Conservation (phyloP, 1,140 invertebrate genomes). For the Pentalonia nigronervosa region DNA sequence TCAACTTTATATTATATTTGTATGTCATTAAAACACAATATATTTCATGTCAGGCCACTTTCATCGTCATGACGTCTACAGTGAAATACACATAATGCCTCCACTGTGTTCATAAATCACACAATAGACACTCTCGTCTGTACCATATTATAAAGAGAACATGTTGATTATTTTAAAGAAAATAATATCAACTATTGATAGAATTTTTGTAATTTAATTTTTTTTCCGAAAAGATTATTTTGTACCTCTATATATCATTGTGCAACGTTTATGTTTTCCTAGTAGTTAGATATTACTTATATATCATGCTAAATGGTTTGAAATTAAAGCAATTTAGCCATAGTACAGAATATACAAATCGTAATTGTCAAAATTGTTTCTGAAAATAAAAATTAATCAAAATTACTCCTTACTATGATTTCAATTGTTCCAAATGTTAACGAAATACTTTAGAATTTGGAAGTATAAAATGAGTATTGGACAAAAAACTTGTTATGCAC, state of each 20-base stretch:
- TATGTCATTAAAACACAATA: conserved; percentile 6
- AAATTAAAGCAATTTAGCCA: background rate
- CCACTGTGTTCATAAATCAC: background rate
- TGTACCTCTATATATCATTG: background rate
- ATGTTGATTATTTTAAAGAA: background rate
- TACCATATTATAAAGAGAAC: background rate
- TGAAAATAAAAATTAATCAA: background rate
- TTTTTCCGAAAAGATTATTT: background rate
- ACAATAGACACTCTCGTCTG: background rate
- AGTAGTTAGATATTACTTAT: too few species aligned
- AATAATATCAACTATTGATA: background rate
- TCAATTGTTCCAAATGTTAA: background rate
- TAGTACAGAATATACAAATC: background rate
- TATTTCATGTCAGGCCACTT: background rate
- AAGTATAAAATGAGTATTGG: background rate
- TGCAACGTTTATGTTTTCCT: too few species aligned
- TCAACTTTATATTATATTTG: background rate
- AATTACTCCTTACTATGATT: background rate
- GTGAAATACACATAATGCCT: background rate
- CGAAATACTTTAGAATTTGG: background rate
- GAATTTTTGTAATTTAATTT: background rate
- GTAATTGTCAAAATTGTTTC: background rate
- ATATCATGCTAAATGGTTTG: background rate
- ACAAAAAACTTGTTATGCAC: background rate
- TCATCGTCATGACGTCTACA: background rate